Evolutionary conservation across 35 echinoderm and acorn worm species (phyloP), one percentile per base, ranked within the genome.

Genomic region (Chiridota heheva): DNA sequence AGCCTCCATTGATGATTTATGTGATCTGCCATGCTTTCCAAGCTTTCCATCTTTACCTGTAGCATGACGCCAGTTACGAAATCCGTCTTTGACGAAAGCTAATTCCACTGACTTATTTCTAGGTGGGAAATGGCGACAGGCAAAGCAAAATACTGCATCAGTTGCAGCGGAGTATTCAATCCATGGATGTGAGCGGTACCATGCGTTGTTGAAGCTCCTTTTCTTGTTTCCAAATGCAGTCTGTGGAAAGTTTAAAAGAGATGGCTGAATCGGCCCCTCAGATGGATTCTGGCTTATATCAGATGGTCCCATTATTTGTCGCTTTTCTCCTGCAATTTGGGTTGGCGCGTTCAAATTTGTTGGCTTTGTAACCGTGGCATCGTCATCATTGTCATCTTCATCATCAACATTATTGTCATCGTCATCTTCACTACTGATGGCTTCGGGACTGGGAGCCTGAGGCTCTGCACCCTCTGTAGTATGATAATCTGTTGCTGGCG

Each of bases 121-220:
- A 20, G 49, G 40, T 78, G 75, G 75, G 53, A 87, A 87, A 78
- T 87, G 84, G 2, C 72, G 36, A 36, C 84, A 87, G 13, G 58
- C 71, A 78, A 57, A 87, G 73, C 84, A 87, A 42, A 78, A 68
- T 15, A 77, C 60, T 66, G 53, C 63, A 42, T 87, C 73, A 26
- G 36, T 7, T 36, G 20, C 60, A 39, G 40, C 17, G 36, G 73
- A 79, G 45, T 78, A 87, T 44, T 87, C 72, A 29, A 87, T 67
- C 73, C 73, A 87, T 7, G 71, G 67, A 67, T 87, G 43, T 31
- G 44, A 39, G 3, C 57, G 66, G 39, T 39, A 87, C 84, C 73
- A 87, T 20, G 36, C 59, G 32, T 78, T 60, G 53, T 78, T 78
- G 36, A 60, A 42, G 55, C 75, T 78, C 22, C 53, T 13, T 26